Percentiles rank a stretch among this genome's conserved stretches.
These are phyloP conservation scores for Australoheros facetus DNA, from an alignment of 2,797 vertebrate genomes.

Conservation along the genomic window DNA sequence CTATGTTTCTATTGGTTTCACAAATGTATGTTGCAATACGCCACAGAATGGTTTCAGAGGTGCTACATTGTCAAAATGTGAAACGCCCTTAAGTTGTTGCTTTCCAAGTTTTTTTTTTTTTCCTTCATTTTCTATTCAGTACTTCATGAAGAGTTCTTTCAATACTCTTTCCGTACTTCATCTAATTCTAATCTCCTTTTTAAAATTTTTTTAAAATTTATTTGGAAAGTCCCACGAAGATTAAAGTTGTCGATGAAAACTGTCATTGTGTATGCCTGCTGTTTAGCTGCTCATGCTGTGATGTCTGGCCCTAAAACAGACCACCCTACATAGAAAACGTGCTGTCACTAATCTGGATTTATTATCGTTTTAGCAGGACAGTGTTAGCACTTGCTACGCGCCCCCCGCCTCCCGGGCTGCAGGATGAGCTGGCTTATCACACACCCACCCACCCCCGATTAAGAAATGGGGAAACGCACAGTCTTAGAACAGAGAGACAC, in stretches of 20 bases:
- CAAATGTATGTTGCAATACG: neutral
- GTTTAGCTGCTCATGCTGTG: slow-evolving; percentile 9
- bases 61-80: neutral
- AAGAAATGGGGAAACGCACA: slow-evolving; percentile 5
- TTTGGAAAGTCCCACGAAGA: neutral
- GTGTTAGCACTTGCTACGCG: slow-evolving; percentile 30
- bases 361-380: slow-evolving; percentile 41
- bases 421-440: slow-evolving; percentile 52
- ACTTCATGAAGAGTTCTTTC: neutral
- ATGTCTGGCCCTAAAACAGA: slow-evolving; percentile 39
- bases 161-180: neutral
- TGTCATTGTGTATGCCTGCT: neutral
- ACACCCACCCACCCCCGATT: neutral
- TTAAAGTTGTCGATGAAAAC: neutral
- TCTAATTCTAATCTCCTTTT: neutral
- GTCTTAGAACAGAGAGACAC: slow-evolving; percentile 1
- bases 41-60: neutral
- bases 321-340: slow-evolving; percentile 42
- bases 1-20: neutral
- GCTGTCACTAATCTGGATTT: slow-evolving; percentile 64
- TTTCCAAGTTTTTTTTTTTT: neutral
- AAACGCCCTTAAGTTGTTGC: neutral
- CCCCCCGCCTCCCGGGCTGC: slow-evolving; percentile 33
- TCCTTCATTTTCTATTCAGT: neutral
- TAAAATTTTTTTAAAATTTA: neutral